Base-by-base conservation (phyloP, 1,140 invertebrate species). In the Brachystomella parvula region DNA sequence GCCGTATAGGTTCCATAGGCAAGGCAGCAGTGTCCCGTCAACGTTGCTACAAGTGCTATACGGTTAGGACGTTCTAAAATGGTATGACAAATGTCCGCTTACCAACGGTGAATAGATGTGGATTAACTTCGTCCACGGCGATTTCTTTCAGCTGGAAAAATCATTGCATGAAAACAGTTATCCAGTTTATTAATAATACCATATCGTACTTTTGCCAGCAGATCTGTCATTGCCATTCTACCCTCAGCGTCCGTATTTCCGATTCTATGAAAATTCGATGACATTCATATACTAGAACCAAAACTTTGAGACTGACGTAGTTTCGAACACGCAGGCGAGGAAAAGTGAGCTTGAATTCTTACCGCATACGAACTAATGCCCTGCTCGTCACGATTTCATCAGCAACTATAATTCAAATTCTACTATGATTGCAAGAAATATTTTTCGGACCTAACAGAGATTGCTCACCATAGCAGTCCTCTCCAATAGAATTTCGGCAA, bases 211-310 rank as follows among this genome's bases (percentile, higher is more conserved):
- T 82, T 82, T 75, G 87, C 95, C 3, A 98, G 81, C 2, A 90
- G 86, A 81, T 98, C 96, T 19, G 91, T 88, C 93, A 98, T 96
- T 9, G 89, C 90, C 83, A 97, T 88, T 29, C 95, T 80, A 0
- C 95, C 95, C 80, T 98, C 95, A 47, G 94, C 93, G 80, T 98
- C 95, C 9, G 95, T 97, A 76, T 98, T 97, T 1, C 87, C 89
- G 60, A 98, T 84, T 62, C n/a, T n/a, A n/a, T n/a, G n/a, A n/a
- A n/a, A n/a, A n/a, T n/a, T n/a, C n/a, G n/a, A n/a, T n/a, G n/a
- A n/a, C n/a, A n/a, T n/a, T n/a, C n/a, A n/a, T n/a, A n/a, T n/a
- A n/a, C n/a, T n/a, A n/a, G 94, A 82, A 1, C n/a, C n/a, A n/a
- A n/a, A n/a, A n/a, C n/a, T n/a, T n/a, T n/a, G n/a, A n/a, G n/a